These are phyloP conservation scores for Allobates femoralis DNA, from an alignment of 2,797 vertebrate genomes.

Conservation along the genomic window DNA sequence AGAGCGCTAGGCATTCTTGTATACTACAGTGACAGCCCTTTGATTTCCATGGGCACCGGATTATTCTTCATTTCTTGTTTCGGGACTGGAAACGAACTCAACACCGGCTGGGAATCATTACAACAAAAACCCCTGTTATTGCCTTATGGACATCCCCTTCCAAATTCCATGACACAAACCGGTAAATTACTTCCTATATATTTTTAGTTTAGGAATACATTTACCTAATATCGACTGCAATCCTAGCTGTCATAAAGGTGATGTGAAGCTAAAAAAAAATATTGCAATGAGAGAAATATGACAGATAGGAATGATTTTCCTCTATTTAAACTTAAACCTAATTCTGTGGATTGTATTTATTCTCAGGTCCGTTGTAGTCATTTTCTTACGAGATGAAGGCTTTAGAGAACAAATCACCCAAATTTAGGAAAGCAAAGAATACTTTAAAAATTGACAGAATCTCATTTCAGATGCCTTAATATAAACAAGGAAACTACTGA, in stretches of 20 bases:
- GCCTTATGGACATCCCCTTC: neutral
- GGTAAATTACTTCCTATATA: neutral
- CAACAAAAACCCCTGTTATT: neutral
- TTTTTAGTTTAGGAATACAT: neutral
- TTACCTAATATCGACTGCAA: neutral
- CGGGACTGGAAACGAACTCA: no score
- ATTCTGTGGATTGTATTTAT: slow-evolving; percentile 9
- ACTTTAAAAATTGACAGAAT: slow-evolving; percentile 16
- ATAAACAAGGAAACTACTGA: neutral
- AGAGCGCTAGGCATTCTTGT: no score
- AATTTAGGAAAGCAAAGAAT: slow-evolving; percentile 15
- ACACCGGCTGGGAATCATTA: no score
- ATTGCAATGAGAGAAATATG: neutral
- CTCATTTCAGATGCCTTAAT: neutral
- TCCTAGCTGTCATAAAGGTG: neutral
- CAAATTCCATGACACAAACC: neutral
- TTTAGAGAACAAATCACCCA: neutral
- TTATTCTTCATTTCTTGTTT: no score
- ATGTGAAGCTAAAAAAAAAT: neutral
- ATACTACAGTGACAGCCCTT: no score
- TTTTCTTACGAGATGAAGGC: slow-evolving; percentile 3
- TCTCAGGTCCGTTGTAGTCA: neutral
- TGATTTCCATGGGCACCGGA: no score
- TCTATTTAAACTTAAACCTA: neutral
- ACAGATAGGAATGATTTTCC: neutral